Conservation (phyloP, 2,797 vertebrate genomes). For the Propithecus deckenii region DNA sequence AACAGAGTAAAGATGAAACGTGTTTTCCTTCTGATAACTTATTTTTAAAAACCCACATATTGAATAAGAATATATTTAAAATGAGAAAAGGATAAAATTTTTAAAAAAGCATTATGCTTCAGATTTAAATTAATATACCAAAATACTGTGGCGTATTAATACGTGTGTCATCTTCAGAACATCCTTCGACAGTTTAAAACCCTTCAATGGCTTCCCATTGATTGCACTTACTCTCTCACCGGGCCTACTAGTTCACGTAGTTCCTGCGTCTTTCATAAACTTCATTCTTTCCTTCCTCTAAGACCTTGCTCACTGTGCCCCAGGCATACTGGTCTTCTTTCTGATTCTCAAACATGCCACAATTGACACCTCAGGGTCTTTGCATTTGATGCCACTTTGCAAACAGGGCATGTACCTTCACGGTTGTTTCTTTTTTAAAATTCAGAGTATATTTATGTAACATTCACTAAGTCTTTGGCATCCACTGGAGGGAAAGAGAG, state of each 20-base stretch:
- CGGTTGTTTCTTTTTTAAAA: not conserved
- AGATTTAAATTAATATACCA: not conserved
- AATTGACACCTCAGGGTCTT: not conserved
- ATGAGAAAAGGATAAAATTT: not conserved
- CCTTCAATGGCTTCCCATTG: not conserved
- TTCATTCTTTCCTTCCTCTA: not conserved
- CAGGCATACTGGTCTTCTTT: not conserved
- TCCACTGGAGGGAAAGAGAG: not conserved
- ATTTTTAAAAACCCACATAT: not conserved
- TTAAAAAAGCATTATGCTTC: not conserved
- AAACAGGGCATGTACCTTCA: not conserved
- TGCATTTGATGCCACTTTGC: not conserved
- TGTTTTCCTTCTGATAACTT: constrained; percentile 21
- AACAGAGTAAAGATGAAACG: not conserved
- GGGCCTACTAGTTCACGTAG: not conserved
- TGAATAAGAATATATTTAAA: constrained; percentile 16
- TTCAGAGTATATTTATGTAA: not conserved
- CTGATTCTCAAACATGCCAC: not conserved
- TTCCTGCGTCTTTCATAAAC: not conserved
- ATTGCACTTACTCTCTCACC: not conserved
- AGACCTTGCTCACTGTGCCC: not conserved
- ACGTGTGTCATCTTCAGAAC: not conserved
- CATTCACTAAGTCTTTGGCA: not conserved
- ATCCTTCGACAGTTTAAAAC: not conserved
- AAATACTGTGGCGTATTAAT: not conserved